A percentile compares a stretch with the other conserved stretches of the same genome.
phyloP scores from a whole-genome alignment of 2,113 vertebrate genomes.

The Stomatorhinus ivindoensis region DNA sequence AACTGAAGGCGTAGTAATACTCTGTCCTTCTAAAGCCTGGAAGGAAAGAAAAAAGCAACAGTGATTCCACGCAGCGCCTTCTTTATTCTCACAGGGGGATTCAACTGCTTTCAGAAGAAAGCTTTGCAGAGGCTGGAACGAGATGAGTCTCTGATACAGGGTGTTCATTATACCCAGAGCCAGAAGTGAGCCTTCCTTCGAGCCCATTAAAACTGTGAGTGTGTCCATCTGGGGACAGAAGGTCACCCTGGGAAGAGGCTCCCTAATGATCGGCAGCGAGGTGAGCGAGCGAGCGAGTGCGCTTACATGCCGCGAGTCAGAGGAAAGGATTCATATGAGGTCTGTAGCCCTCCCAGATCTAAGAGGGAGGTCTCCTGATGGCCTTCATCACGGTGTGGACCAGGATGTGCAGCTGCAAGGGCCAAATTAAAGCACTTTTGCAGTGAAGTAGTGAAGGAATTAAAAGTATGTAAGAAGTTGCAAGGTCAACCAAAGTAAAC shows the following conservation, averaged over 20 bases:
- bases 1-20: background rate
- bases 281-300: slow-evolving; percentile 57
- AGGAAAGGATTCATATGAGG: slow-evolving; percentile 13
- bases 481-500: background rate
- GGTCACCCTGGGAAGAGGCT: slow-evolving; percentile 36
- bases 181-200: slow-evolving; percentile 38
- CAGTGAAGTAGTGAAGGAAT: background rate
- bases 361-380: background rate
- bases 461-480: background rate
- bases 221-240: slow-evolving; percentile 49
- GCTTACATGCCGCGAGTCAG: slow-evolving; percentile 64
- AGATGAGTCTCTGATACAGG: slow-evolving; percentile 40
- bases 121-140: slow-evolving; percentile 36
- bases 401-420: background rate
- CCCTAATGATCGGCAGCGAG: slow-evolving; percentile 37
- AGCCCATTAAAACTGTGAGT: slow-evolving; percentile 44
- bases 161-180: slow-evolving; percentile 53
- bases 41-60: background rate
- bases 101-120: slow-evolving; percentile 37
- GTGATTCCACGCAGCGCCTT: background rate
- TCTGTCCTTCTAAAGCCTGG: background rate
- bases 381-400: background rate
- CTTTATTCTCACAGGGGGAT: background rate
- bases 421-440: background rate
- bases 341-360: background rate